Base-by-base conservation (phyloP, 2,797 vertebrate genomes). In the Pipistrellus kuhlii region DNA sequence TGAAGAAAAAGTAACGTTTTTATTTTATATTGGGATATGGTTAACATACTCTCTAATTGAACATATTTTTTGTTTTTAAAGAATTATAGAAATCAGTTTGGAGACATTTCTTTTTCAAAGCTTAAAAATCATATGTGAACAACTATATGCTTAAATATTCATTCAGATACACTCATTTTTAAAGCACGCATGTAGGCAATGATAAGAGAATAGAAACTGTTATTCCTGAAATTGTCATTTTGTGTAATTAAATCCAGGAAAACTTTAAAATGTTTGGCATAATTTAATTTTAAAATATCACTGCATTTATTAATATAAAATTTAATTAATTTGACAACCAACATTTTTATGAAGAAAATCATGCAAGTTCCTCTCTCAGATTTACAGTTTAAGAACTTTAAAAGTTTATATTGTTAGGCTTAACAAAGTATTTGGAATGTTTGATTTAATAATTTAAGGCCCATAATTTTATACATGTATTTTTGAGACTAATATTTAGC, bases 1-100 rank as follows among this genome's bases (percentile, higher is more conserved):
- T 85, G 6, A 23, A 68, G 27, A 46, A 83, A 85, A 83, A 77
- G 32, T 77, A 69, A 84, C 17, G 4, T 46, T 68, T 64, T 73
- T 23, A 62, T 64, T 87, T 94, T 80, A 51, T 72, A 44, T 62
- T 30, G 35, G 71, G 85, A 72, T 80, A 48, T 48, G 6, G 8
- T 75, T 48, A 71, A 73, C 17, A 41, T 81, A 44, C 38, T 75
- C 25, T 35, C 2, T 85, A 69, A 53, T 32, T 76, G 27, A 91
- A 88, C 30, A 21, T 72, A n/a, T 41, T 72, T 85, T 88, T 46
- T 64, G 14, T 85, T 88, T 85, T 92, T 71, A 78, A 95, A 93
- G 30, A 85, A 81, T 59, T 82, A 17, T 81, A 51, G 83, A 80
- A 69, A 46, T 59, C 30, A 76, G 27, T 84, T 90, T 91, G 35